Conservation (phyloP, 1,140 invertebrate species). For the Caenorhabditis inopinata region DNA sequence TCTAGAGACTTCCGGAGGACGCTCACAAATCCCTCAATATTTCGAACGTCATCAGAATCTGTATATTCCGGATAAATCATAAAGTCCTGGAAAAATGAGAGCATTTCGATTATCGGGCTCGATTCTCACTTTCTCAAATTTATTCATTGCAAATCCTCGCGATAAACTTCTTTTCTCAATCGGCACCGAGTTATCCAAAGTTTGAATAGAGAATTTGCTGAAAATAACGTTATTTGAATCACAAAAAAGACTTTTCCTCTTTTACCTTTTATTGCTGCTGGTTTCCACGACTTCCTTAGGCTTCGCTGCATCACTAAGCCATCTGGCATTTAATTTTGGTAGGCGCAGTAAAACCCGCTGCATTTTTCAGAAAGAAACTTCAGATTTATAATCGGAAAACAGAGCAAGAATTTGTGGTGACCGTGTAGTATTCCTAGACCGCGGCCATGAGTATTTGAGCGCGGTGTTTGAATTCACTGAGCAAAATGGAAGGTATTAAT, state of each 20-base stretch:
- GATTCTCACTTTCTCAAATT: conserved; percentile 61
- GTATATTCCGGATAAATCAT: conserved; percentile 63
- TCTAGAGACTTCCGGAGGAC: conserved; percentile 50
- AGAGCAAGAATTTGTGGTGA: too few species aligned
- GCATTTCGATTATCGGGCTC: neutral
- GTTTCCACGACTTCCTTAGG: neutral
- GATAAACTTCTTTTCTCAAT: conserved; percentile 62
- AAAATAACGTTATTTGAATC: neutral
- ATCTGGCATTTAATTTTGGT: neutral
- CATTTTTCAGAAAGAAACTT: neutral
- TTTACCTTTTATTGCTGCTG: neutral
- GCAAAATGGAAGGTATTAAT: too few species aligned
- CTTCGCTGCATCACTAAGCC: neutral
- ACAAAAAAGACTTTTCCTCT: neutral
- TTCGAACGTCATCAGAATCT: conserved; percentile 55
- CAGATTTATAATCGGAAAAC: too few species aligned
- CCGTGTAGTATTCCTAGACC: too few species aligned
- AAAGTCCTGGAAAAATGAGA: conserved; percentile 59
- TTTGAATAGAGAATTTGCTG: conserved; percentile 2
- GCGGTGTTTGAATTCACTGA: too few species aligned
- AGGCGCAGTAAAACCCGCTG: neutral
- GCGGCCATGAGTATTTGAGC: too few species aligned
- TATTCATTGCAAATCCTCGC: conserved; percentile 59
- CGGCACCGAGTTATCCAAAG: neutral
- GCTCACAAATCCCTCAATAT: conserved; percentile 53